Evolutionary conservation across 1,140 invertebrate genomes (phyloP).

Genomic region (Apis dorsata): DNA sequence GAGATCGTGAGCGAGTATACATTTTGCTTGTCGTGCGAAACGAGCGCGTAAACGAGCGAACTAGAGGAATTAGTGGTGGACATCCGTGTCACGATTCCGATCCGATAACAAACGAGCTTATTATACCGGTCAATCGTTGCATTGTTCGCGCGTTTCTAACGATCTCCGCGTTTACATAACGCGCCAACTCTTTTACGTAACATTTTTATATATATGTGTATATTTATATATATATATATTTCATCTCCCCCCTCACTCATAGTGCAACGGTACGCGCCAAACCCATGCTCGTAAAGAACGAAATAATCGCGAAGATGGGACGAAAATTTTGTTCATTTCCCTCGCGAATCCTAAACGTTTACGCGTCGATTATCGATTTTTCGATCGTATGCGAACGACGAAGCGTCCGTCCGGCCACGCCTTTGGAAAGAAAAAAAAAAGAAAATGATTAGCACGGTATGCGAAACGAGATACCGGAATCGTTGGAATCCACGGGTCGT

Average conservation of each 20-base stretch:
- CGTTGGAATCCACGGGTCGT: conserved; percentile 57
- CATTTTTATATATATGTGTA: background rate
- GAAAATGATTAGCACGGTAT: conserved; percentile 44
- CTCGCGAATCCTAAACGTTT: background rate
- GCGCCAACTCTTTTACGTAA: conserved; percentile 17
- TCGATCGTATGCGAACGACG: conserved; percentile 6
- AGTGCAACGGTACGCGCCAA: too few species aligned
- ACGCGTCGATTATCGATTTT: conserved; percentile 4
- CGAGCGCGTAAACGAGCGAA: background rate
- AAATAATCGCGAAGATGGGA: too few species aligned
- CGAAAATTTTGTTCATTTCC: background rate
- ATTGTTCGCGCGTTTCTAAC: conserved; percentile 56
- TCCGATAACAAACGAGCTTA: conserved; percentile 51
- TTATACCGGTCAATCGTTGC: conserved; percentile 49
- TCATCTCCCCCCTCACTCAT: too few species aligned
- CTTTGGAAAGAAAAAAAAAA: conserved; percentile 9
- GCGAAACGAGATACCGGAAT: conserved; percentile 55
- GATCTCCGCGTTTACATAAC: conserved; percentile 49
- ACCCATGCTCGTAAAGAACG: too few species aligned
- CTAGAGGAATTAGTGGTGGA: conserved; percentile 27
- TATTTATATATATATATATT: too few species aligned
- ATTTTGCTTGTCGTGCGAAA: background rate
- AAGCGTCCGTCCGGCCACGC: conserved; percentile 21
- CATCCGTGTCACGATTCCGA: conserved; percentile 36
- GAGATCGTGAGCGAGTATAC: background rate